Evolutionary conservation across 2,888 invertebrate species (phyloP), one percentile per base, ranked within the genome.

Genomic region (Yponomeuta evonymella): DNA sequence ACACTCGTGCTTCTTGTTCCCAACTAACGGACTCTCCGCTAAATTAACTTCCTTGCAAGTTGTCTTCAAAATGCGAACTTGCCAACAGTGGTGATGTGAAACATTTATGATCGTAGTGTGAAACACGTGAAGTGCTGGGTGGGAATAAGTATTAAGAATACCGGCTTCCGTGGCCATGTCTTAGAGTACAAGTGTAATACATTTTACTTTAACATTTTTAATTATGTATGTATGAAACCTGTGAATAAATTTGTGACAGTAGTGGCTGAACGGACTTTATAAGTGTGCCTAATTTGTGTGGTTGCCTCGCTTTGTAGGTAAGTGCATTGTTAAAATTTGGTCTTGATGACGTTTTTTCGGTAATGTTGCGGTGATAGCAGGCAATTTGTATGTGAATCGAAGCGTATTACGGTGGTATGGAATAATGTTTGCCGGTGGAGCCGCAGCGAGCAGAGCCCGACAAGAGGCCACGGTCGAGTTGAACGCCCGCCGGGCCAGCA

Each of bases 61-160:
- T 63, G 9, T 15, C 0, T 3, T 15, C n/a, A 79, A 79, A 79
- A 86, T 87, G 87, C 86, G 82, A 83, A 86, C 83, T 82, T 77
- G 74, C 70, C 65, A 62, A 75, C 79, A 85, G 90, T 90, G 88
- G 90, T 90, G 88, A 82, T 80, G 89, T 90, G 90, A 85, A 88
- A 90, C 90, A 89, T n/a, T n/a, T n/a, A n/a, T n/a, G n/a, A n/a
- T n/a, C n/a, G n/a, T n/a, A n/a, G n/a, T 80, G 89, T 90, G 90
- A 85, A 88, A 90, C 90, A 89, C 81, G 89, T 90, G 90, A 85
- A 88, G 91, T 91, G 90, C 81, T 81, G 75, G 72, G 73, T 48
- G 15, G 23, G 68, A 64, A 36, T 64, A 43, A 43, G 43, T 43
- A 63, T 71, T 78, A 81, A 81, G 81, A 84, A 85, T 86, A 88